A percentile compares a stretch with the other conserved stretches of the same genome.
phyloP scores from a whole-genome alignment of 23 tunicate genomes.

The Trididemnum miniatum region DNA sequence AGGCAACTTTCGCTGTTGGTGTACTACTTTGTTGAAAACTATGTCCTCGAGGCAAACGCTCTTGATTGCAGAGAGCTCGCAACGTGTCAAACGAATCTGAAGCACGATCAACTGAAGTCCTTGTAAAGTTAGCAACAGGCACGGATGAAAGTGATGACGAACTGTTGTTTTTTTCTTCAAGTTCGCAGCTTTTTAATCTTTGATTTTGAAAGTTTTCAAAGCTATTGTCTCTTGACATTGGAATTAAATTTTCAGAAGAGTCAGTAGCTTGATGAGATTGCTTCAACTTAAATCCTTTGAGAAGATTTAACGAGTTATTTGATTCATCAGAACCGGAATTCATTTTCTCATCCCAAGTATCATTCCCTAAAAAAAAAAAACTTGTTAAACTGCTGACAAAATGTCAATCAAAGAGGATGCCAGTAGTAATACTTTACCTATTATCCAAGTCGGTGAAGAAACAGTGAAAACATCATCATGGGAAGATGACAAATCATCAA shows the following conservation, averaged over 20 bases:
- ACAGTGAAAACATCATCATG: constrained; percentile 58
- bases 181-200: constrained; percentile 61
- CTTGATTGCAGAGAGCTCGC: constrained; percentile 29
- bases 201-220: constrained; percentile 62
- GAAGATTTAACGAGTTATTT: constrained; percentile 28
- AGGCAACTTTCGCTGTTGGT: neutral
- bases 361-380: constrained; percentile 12
- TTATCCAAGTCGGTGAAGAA: constrained; percentile 40
- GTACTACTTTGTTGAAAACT: constrained; percentile 1
- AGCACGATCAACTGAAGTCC: constrained; percentile 55
- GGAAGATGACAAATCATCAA: constrained; percentile 34
- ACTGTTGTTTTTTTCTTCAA: constrained; percentile 30
- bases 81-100: constrained; percentile 47
- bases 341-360: constrained; percentile 30
- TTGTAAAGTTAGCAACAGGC: constrained; percentile 21
- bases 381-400: too few species aligned
- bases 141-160: constrained; percentile 48
- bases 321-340: constrained; percentile 12
- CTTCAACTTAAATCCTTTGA: constrained; percentile 25
- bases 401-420: too few species aligned
- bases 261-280: neutral
- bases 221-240: neutral
- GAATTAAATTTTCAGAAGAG: neutral
- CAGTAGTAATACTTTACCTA: constrained; percentile 5
- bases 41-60: constrained; percentile 11